These are phyloP conservation scores for Aplodontia rufa DNA, from an alignment of 2,113 vertebrate species.

Conservation along the genomic window DNA sequence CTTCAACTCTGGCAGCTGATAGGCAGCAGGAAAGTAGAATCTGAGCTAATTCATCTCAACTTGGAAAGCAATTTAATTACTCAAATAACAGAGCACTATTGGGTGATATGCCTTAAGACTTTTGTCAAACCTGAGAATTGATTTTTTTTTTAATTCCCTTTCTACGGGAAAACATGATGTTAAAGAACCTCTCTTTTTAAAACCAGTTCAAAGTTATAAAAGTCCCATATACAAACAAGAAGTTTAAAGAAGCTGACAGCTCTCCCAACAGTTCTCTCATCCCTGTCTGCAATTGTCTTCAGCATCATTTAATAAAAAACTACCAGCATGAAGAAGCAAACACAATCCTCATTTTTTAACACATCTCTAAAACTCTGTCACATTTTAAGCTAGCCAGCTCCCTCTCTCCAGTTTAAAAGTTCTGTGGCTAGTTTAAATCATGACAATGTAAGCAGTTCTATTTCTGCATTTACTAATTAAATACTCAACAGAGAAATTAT, in stretches of 20 bases:
- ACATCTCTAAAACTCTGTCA: slow-evolving; percentile 24
- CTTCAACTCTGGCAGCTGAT: background rate
- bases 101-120: background rate
- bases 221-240: slow-evolving; percentile 33
- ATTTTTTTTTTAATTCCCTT: slow-evolving; percentile 53
- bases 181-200: slow-evolving; percentile 55
- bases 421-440: slow-evolving; percentile 39
- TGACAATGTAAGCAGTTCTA: slow-evolving; percentile 59
- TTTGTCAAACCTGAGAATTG: background rate
- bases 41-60: slow-evolving; percentile 6
- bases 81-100: background rate
- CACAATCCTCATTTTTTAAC: background rate
- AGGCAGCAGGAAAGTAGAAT: background rate
- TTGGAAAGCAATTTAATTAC: slow-evolving; percentile 38
- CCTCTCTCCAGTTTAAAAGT: slow-evolving; percentile 31
- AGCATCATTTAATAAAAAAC: background rate
- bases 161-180: slow-evolving; percentile 51
- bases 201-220: slow-evolving; percentile 47
- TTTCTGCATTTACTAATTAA: slow-evolving; percentile 62
- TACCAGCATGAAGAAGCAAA: slow-evolving; percentile 24
- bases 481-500: slow-evolving; percentile 56
- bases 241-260: slow-evolving; percentile 52
- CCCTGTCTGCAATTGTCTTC: background rate
- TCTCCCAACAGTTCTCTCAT: slow-evolving; percentile 28
- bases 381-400: slow-evolving; percentile 10